Base-by-base conservation (phyloP, 1,140 invertebrate species). In the Probaryconus sp. region DNA sequence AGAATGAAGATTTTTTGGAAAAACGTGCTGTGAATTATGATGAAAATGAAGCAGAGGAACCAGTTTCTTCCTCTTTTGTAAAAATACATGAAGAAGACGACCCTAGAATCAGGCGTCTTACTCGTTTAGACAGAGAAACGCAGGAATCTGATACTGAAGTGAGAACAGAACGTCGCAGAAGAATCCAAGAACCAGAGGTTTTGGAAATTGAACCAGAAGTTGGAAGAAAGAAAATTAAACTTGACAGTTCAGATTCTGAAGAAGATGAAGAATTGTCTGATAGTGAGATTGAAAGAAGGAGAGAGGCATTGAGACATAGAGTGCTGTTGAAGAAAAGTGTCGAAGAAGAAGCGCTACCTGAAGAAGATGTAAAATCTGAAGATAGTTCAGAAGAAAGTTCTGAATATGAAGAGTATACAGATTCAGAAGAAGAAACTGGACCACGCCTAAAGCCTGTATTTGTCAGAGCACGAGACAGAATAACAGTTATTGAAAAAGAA, bases 401-500 rank as follows among this genome's bases (percentile, higher is more conserved):
- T 58, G 93, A 92, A 83, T 91, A 96, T 80, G 95, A 96, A 81
- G 95, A 98, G 85, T 96, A 96, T 76, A 93, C 94, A 17, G 95
- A 95, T 83, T 95, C 94, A 33, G 95, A 96, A 83, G 95, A 97
- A 86, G 95, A 96, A 82, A 93, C 92, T 81, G 91, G 92, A 0
- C 96, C 97, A 0, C 89, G 97, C 55, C 90, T 99, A 4, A 99
- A 99, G 81, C 98, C 98, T 3, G 94, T 99, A 0, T 99, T 99
- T 90, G 97, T 99, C 0, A 90, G 95, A 64, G 98, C 98, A 82
- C 92, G 92, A 68, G 97, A 99, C 82, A 90, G 98, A 64, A 93
- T 99, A 31, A 99, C 98, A 3, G 93, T 99, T 26, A 93, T 96
- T 77, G 97, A 99, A 81, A 94, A 95, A 79, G 97, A 99, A 82